Base-by-base conservation (phyloP, 1,140 invertebrate species). In the Anoplolepis gracilipes region DNA sequence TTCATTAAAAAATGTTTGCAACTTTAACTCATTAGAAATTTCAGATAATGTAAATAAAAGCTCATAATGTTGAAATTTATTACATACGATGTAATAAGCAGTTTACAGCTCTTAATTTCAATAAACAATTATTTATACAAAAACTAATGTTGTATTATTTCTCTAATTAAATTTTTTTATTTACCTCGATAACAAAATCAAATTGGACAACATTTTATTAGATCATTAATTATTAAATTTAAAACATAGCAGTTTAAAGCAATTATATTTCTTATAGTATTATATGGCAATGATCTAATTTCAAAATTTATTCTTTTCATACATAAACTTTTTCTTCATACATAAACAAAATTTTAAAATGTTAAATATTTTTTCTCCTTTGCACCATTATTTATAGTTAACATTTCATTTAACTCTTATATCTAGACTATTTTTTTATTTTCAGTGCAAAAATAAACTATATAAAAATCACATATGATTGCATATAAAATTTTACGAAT, bases 91-190 rank as follows among this genome's bases (percentile, higher is more conserved):
- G 22, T 33, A 49, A 4, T 59, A 3, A 19, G 11, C 8, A 46
- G 8, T 25, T 46, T 49, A 64, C 5, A 16, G 19, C 22, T 59
- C 3, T n/a, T n/a, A 0, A 25, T 22, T 64, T 7, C 7, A 33
- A 36, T 49, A 49, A 49, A 77, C 19, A 62, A 62, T 62, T 75
- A 75, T 28, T 76, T 4, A 30, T 42, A 28, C 0, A n/a, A 59
- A 76, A 61, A 59, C 61, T 76, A 75, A 75, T 46, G 13, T n/a
- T 30, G 36, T 16, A 1, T 77, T 22, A 30, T 53, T 77, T 77
- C 13, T 64, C 5, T 30, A 42, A 64, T 76, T 76, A 33, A 53
- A 53, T 16, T 33, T 65, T n/a, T n/a, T n/a, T n/a, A n/a, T n/a
- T n/a, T n/a, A n/a, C n/a, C n/a, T n/a, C n/a, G n/a, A n/a, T n/a